phyloP scores from a whole-genome alignment of 2,888 invertebrate species.

The Drosophila bunnanda region DNA sequence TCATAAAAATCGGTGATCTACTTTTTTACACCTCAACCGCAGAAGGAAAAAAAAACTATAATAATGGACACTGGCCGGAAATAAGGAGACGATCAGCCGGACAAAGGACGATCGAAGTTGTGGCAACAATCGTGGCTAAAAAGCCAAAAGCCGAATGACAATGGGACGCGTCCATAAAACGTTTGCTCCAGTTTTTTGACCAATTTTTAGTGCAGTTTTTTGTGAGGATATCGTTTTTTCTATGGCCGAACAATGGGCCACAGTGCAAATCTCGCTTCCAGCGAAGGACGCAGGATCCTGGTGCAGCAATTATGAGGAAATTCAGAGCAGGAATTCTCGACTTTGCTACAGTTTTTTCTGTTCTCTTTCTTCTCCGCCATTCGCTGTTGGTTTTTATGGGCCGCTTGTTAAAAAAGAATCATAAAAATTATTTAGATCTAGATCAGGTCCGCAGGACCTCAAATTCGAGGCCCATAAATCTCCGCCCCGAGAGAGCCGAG shows the following conservation, averaged over 20 bases:
- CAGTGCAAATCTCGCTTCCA: constrained; percentile 53
- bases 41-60: constrained; percentile 12
- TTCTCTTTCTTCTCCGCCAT: too few species aligned
- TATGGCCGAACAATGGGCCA: constrained; percentile 11
- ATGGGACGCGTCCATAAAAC: constrained; percentile 56
- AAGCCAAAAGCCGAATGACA: constrained; percentile 26
- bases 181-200: constrained; percentile 80
- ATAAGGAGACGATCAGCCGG: constrained; percentile 17
- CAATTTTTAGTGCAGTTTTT: constrained; percentile 82
- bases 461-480: constrained; percentile 62
- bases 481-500: neutral
- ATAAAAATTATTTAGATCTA: constrained; percentile 72
- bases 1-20: constrained; percentile 17
- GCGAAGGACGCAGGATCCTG: constrained; percentile 37
- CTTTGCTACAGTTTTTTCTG: constrained; percentile 40
- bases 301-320: constrained; percentile 53
- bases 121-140: constrained; percentile 43
- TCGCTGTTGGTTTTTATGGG: constrained; percentile 54
- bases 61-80: constrained; percentile 16
- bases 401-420: constrained; percentile 68
- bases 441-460: constrained; percentile 56
- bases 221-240: constrained; percentile 57
- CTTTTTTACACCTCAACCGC: constrained; percentile 53
- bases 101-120: constrained; percentile 33
- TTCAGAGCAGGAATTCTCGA: constrained; percentile 36